These are phyloP conservation scores for Eupelmus urozonus DNA, from an alignment of 2,888 invertebrate species.

Conservation along the genomic window DNA sequence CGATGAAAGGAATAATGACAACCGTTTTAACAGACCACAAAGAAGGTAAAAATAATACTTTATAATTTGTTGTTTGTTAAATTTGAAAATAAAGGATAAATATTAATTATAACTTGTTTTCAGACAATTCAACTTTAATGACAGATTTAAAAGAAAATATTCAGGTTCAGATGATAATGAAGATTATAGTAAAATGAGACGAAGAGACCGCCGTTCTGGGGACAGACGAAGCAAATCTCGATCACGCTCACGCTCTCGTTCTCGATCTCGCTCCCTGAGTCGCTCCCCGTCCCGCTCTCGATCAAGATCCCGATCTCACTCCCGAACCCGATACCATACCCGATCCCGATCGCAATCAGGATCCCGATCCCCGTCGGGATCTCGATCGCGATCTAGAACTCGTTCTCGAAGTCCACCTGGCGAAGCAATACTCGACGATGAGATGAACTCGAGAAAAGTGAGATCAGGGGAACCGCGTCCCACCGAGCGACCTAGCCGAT, in stretches of 20 bases:
- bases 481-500: slow-evolving; percentile 26
- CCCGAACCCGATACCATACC: slow-evolving; percentile 39
- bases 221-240: slow-evolving; percentile 57
- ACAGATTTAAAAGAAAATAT: slow-evolving; percentile 54
- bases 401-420: slow-evolving; percentile 59
- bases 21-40: slow-evolving; percentile 41
- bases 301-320: slow-evolving; percentile 40
- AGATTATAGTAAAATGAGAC: slow-evolving; percentile 44
- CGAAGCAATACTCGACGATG: slow-evolving; percentile 59
- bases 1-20: slow-evolving; percentile 42
- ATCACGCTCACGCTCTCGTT: slow-evolving; percentile 47
- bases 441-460: slow-evolving; percentile 47
- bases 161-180: slow-evolving; percentile 53
- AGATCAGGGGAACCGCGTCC: slow-evolving; percentile 31
- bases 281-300: slow-evolving; percentile 44
- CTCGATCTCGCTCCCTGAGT: slow-evolving; percentile 40
- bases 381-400: slow-evolving; percentile 58
- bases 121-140: slow-evolving; percentile 53
- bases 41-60: slow-evolving; percentile 48
- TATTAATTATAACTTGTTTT: slow-evolving; percentile 12
- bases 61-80: background rate
- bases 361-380: slow-evolving; percentile 50
- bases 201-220: slow-evolving; percentile 44
- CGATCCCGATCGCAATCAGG: slow-evolving; percentile 40
- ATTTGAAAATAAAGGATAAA: background rate